A percentile compares a stretch with the other conserved stretches of the same genome.
Conservation (phyloP, 2,113 vertebrate genomes). For the Ibidorhyncha struthersii region DNA sequence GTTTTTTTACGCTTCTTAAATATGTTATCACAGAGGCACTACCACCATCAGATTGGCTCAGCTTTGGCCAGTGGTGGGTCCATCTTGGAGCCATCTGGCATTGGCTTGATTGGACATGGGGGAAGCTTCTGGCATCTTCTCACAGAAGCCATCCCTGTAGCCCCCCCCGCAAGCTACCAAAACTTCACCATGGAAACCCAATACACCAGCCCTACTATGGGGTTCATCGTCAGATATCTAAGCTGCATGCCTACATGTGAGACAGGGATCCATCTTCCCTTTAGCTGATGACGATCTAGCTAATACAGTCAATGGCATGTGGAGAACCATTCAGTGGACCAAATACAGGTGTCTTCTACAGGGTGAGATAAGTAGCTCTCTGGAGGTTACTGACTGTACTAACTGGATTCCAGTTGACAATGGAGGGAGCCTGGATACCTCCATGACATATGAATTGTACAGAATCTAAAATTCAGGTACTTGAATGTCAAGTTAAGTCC, state of each 20-base stretch:
- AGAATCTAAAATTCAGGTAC: background rate
- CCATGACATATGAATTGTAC: fast-evolving
- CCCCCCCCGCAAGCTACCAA: background rate
- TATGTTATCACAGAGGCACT: background rate
- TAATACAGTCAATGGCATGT: background rate
- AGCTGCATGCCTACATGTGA: background rate
- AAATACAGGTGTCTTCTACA: background rate
- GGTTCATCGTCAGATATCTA: background rate
- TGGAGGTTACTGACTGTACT: background rate
- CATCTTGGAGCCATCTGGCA: background rate
- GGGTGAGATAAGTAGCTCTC: background rate
- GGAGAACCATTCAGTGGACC: background rate
- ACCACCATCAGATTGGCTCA: background rate
- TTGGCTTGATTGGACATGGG: background rate
- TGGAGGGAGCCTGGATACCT: background rate
- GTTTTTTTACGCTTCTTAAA: background rate
- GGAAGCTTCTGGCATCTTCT: background rate
- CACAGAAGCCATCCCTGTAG: background rate
- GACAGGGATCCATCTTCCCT: background rate
- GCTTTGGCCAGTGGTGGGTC: background rate
- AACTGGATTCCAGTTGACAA: background rate
- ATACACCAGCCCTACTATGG: background rate
- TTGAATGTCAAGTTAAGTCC: background rate
- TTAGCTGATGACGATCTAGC: background rate
- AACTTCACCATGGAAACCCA: background rate